Percentiles rank a stretch among this genome's conserved stretches.
phyloP scores from a whole-genome alignment of 2,888 invertebrate species.

The Lamellibrachia columna region DNA sequence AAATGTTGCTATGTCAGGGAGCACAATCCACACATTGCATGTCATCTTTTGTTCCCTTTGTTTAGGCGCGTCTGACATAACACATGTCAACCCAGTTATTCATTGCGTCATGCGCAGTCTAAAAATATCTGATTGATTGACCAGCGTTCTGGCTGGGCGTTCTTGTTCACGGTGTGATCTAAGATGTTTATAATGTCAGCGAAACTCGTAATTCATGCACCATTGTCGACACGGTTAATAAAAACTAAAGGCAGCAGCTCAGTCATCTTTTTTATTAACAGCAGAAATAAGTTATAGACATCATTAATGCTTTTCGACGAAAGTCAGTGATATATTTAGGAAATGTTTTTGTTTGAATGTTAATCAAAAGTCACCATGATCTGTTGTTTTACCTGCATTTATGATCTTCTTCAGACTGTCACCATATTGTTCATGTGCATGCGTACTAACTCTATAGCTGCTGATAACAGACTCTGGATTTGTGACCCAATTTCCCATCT shows the following conservation, averaged over 20 bases:
- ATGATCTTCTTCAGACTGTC: no score
- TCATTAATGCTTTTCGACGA: not conserved
- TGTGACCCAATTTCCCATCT: no score
- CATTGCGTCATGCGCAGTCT: not conserved
- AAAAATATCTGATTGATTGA: not conserved
- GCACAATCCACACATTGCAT: not conserved
- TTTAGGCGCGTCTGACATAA: not conserved
- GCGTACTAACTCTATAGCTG: no score
- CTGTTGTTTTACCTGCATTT: no score
- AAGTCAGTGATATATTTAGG: not conserved
- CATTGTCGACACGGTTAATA: not conserved
- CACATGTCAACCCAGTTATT: not conserved
- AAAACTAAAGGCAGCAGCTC: not conserved
- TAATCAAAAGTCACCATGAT: not conserved
- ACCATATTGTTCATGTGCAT: no score
- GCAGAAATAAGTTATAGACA: not conserved
- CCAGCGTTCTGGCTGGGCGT: not conserved
- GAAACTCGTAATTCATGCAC: not conserved
- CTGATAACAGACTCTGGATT: no score
- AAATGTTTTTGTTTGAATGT: not conserved
- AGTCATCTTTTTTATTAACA: not conserved
- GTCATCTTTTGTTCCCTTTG: not conserved
- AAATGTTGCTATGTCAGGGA: not conserved
- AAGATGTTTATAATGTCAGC: not conserved
- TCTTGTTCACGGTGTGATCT: slow-evolving; percentile 12